phyloP scores from a whole-genome alignment of 2,888 invertebrate genomes.

The Oscheius sp. region DNA sequence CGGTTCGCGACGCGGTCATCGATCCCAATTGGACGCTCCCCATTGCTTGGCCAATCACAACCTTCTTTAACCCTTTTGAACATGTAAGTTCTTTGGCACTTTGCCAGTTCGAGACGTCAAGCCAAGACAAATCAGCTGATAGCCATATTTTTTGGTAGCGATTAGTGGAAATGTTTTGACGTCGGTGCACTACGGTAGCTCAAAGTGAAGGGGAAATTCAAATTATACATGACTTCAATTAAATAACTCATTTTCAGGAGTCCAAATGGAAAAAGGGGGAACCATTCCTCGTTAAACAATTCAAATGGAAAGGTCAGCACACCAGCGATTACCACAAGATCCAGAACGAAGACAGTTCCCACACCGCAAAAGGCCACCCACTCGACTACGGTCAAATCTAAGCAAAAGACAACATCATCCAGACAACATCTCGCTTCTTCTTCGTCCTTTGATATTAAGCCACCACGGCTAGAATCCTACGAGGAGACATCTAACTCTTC shows the following conservation, averaged over 20 bases:
- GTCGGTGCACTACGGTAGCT: background rate
- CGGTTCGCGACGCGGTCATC: slow-evolving; percentile 31
- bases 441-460: no score
- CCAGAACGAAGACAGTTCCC: background rate
- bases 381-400: background rate
- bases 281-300: slow-evolving; percentile 8
- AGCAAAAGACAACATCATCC: background rate
- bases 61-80: slow-evolving; percentile 6
- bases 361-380: background rate
- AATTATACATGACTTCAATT: background rate
- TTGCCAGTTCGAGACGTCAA: slow-evolving; percentile 12
- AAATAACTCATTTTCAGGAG: slow-evolving; percentile 14
- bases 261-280: slow-evolving; percentile 23
- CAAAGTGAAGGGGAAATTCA: no score
- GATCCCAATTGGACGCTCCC: slow-evolving; percentile 31
- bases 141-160: background rate
- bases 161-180: no score
- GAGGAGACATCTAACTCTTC: background rate
- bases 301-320: slow-evolving; percentile 13
- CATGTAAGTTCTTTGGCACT: slow-evolving; percentile 36
- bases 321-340: background rate
- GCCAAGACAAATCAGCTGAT: slow-evolving; percentile 2
- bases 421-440: background rate
- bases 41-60: slow-evolving; percentile 36
- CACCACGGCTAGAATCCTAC: no score